Conservation (phyloP, 2,113 vertebrate genomes). For the Cercopithecus mona region DNA sequence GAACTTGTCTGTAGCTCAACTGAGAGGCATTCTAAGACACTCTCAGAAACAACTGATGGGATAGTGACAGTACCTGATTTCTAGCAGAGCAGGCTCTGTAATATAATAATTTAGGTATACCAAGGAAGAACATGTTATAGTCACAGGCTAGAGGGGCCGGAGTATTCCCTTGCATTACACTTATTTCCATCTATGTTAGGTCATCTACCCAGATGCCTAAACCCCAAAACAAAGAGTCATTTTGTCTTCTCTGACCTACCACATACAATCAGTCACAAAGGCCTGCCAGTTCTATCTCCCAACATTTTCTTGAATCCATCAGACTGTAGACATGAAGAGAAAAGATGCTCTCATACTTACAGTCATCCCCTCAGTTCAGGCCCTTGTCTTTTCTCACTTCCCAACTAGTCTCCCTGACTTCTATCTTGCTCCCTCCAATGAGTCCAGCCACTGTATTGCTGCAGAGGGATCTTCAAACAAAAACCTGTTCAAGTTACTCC, state of each 20-base stretch:
- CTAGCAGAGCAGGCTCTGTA: neutral
- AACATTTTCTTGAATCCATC: neutral
- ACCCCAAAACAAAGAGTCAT: neutral
- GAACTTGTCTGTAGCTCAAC: neutral
- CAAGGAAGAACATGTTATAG: neutral
- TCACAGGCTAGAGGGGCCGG: neutral
- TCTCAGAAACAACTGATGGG: neutral
- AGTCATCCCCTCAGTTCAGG: neutral
- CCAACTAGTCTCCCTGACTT: neutral
- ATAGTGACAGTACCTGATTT: neutral
- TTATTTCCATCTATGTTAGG: neutral
- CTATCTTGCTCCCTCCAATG: neutral
- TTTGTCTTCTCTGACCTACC: neutral
- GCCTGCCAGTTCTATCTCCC: neutral
- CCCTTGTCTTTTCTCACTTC: neutral
- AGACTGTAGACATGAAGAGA: neutral
- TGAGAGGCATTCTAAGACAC: neutral
- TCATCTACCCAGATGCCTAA: neutral
- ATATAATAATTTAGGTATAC: neutral
- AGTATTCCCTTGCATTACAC: neutral
- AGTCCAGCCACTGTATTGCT: neutral
- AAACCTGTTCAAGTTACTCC: neutral
- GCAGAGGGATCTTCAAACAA: neutral
- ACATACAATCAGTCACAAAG: neutral
- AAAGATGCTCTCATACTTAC: neutral